These are phyloP conservation scores for Volucella inanis DNA, from an alignment of 2,888 invertebrate genomes.

Conservation along the genomic window DNA sequence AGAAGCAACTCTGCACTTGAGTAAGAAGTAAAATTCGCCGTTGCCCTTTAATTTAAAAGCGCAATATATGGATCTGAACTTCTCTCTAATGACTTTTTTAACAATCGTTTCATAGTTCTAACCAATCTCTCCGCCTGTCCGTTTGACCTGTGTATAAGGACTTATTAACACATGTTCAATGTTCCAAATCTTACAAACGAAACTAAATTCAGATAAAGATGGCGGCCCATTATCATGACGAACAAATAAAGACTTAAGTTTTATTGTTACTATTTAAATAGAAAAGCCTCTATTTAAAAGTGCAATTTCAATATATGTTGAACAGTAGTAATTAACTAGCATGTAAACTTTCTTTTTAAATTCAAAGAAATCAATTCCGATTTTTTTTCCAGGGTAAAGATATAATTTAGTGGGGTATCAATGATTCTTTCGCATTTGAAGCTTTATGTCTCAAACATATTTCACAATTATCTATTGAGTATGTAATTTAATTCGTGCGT, in stretches of 20 bases:
- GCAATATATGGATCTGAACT: background rate
- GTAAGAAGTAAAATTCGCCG: conserved; percentile 6
- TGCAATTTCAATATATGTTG: conserved; percentile 17
- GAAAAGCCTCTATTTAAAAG: conserved; percentile 9
- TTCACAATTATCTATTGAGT: too few relatives aligned
- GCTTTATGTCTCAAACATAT: too few relatives aligned
- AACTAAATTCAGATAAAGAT: too few relatives aligned
- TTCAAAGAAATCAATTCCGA: too few relatives aligned
- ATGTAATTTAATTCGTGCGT: too few relatives aligned
- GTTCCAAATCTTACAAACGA: conserved; percentile 20
- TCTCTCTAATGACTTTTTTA: background rate
- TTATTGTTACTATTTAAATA: conserved; percentile 7
- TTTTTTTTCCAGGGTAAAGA: too few relatives aligned
- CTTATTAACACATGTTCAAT: conserved; percentile 11
- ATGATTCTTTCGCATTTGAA: too few relatives aligned
- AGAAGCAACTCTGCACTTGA: conserved; percentile 22
- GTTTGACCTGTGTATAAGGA: conserved; percentile 31
- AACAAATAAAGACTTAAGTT: too few relatives aligned
- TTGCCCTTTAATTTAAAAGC: conserved; percentile 14
- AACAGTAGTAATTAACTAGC: conserved; percentile 15
- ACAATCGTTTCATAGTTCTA: conserved; percentile 7
- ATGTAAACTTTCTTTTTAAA: conserved; percentile 14
- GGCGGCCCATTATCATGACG: conserved; percentile 24
- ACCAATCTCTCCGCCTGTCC: conserved; percentile 10
- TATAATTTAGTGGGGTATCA: too few relatives aligned